Conservation (phyloP, 2,888 invertebrate genomes). For the Eupithecia abbreviata region DNA sequence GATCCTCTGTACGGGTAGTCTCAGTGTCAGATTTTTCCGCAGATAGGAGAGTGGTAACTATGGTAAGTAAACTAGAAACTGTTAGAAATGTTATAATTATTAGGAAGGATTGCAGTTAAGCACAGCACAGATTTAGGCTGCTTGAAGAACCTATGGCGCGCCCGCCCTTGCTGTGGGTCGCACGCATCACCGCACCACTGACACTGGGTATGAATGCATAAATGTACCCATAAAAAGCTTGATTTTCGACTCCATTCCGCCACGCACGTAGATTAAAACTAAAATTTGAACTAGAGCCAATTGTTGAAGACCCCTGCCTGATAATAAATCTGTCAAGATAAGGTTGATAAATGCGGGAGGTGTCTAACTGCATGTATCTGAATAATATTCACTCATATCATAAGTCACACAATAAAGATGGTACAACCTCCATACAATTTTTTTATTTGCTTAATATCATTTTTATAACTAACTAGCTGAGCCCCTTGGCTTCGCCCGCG, state of each 20-base stretch:
- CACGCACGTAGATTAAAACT: background rate
- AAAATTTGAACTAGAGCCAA: conserved; percentile 30
- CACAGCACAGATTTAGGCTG: background rate
- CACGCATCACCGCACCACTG: background rate
- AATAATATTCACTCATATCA: background rate
- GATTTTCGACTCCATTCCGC: background rate
- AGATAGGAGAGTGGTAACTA: background rate
- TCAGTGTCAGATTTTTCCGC: background rate
- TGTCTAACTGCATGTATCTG: conserved; percentile 27
- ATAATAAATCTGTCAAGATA: conserved; percentile 52
- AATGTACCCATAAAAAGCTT: background rate
- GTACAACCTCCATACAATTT: background rate
- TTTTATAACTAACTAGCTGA: background rate
- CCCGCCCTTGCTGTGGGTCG: background rate
- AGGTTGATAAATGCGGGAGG: conserved; percentile 43
- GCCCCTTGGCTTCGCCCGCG: no score
- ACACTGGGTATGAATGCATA: background rate
- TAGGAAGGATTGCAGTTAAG: background rate
- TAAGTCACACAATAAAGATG: background rate
- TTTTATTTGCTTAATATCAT: background rate
- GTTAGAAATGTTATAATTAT: background rate
- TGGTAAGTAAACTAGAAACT: background rate
- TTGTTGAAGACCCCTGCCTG: conserved; percentile 51
- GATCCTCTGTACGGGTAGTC: background rate
- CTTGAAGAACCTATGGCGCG: background rate